Percentiles rank a stretch among this genome's conserved stretches.
Conservation (phyloP, 2,113 vertebrate species). For the Scytalopus superciliaris region DNA sequence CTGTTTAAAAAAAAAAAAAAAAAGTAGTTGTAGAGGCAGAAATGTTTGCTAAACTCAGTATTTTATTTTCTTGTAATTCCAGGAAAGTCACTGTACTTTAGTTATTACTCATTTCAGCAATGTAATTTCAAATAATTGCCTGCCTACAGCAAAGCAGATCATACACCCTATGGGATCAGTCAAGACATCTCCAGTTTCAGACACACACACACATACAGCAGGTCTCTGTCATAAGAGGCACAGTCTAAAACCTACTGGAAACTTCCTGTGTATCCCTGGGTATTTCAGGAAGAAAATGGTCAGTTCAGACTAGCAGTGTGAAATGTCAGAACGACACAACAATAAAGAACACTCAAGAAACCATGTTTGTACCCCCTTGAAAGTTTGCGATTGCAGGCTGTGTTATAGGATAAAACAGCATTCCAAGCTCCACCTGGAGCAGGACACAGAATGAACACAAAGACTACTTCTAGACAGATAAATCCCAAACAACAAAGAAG, state of each 20-base stretch:
- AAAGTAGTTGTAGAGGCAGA: neutral
- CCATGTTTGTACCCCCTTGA: neutral
- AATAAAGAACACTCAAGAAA: neutral
- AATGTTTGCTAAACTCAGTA: neutral
- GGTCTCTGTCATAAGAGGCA: neutral
- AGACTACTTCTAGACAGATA: neutral
- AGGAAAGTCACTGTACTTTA: neutral
- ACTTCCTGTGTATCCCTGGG: neutral
- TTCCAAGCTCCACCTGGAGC: neutral
- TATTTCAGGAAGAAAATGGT: neutral
- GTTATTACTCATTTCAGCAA: neutral
- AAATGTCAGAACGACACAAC: neutral
- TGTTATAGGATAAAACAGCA: neutral
- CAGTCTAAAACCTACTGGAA: neutral
- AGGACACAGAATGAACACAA: neutral
- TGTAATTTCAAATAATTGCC: neutral
- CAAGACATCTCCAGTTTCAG: neutral
- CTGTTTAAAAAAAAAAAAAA: neutral
- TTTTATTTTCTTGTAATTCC: neutral
- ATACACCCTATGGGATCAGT: neutral
- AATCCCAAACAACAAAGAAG: neutral
- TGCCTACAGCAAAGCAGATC: neutral
- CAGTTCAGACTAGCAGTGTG: accelerated
- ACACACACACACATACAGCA: neutral
- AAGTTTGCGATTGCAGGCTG: neutral